Percentiles rank a stretch among this genome's conserved stretches.
Evolutionary conservation across 2,797 vertebrate species (phyloP).

Genomic region (Amazona finschi): DNA sequence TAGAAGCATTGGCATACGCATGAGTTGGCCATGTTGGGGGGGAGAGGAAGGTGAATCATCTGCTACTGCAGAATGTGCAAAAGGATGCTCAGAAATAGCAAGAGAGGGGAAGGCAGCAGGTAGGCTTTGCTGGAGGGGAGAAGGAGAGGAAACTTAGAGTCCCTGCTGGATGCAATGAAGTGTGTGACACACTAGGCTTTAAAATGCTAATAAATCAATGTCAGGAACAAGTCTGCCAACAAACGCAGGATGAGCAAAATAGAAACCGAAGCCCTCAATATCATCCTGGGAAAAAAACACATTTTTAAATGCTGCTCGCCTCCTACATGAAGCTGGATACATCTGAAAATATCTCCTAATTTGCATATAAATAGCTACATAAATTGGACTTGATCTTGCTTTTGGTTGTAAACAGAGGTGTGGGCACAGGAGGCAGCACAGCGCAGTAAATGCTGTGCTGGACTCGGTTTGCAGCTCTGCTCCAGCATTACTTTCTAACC

Average conservation of each 20-base stretch:
- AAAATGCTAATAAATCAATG: background rate
- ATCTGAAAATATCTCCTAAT: conserved; percentile 63
- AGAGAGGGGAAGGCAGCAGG: background rate
- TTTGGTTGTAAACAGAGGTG: conserved; percentile 55
- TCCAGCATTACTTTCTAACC: background rate
- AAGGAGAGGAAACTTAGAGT: background rate
- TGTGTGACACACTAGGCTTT: background rate
- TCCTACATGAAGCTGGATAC: conserved; percentile 46
- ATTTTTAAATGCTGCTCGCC: conserved; percentile 61
- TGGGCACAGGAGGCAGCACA: conserved; percentile 18
- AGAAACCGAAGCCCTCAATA: conserved; percentile 31
- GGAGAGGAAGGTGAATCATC: background rate
- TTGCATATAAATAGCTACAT: conserved; percentile 70
- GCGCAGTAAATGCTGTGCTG: background rate
- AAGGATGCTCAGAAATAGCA: background rate
- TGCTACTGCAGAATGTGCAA: background rate
- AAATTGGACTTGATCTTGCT: conserved; percentile 65
- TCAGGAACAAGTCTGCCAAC: conserved; percentile 35
- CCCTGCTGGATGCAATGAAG: background rate
- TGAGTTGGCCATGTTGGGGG: rapidly evolving
- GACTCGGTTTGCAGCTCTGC: background rate
- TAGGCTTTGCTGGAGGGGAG: background rate
- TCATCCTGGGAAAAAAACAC: background rate
- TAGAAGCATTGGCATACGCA: background rate
- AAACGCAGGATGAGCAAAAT: conserved; percentile 33